Evolutionary conservation across 2,888 invertebrate genomes (phyloP).

Genomic region (Frankliniella intonsa): DNA sequence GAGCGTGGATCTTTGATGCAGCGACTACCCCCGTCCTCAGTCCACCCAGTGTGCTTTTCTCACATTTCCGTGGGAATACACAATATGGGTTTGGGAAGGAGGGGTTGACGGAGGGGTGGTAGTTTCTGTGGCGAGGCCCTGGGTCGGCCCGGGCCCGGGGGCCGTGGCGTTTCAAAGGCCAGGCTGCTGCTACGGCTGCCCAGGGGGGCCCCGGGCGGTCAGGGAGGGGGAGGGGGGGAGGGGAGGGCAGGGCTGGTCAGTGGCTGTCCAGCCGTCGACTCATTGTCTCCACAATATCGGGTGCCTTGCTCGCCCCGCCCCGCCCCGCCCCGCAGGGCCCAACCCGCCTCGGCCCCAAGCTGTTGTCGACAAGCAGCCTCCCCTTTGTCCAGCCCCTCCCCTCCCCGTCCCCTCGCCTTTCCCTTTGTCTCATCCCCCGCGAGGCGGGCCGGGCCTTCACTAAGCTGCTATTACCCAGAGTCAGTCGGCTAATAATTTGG

Average conservation of each 20-base stretch:
- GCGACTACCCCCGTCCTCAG: too few relatives aligned
- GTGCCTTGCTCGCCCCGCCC: not conserved
- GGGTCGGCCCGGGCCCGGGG: too few relatives aligned
- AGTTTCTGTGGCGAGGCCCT: too few relatives aligned
- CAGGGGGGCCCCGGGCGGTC: too few relatives aligned
- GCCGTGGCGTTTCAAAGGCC: too few relatives aligned
- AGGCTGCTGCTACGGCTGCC: too few relatives aligned
- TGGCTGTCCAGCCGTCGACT: not conserved
- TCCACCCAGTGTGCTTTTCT: too few relatives aligned
- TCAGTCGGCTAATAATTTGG: not conserved
- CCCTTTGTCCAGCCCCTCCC: not conserved
- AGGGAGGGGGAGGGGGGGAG: too few relatives aligned
- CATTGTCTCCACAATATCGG: not conserved
- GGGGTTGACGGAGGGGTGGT: too few relatives aligned
- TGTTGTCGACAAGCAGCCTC: not conserved
- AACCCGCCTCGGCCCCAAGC: not conserved
- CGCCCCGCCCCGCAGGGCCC: not conserved
- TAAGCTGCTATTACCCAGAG: not conserved
- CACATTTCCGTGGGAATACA: too few relatives aligned
- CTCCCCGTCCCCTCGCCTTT: not conserved
- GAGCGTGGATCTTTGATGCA: too few relatives aligned
- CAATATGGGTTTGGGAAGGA: too few relatives aligned
- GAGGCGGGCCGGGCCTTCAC: not conserved
- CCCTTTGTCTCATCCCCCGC: not conserved
- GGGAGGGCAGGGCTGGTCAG: not conserved